Conservation (phyloP, 1,140 invertebrate genomes). For the Macrobrachium rosenbergii region DNA sequence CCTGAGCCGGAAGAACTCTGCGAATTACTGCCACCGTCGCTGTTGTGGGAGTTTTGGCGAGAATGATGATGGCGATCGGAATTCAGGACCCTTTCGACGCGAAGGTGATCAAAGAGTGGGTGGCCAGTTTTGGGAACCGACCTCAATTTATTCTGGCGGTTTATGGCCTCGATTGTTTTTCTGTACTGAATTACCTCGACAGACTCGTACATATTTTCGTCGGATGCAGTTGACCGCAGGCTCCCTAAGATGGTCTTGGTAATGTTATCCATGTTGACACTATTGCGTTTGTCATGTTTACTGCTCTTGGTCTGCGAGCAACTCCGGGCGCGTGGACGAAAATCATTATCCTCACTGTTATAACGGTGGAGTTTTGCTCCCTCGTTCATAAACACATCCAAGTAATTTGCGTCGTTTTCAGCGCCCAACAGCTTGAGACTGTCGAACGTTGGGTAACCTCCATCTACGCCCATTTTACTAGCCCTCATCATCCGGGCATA, state of each 20-base stretch:
- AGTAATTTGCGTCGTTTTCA: conserved; percentile 59
- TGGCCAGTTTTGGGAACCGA: conserved; percentile 63
- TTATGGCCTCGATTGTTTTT: conserved; percentile 57
- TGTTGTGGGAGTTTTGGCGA: conserved; percentile 11
- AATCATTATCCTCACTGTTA: conserved; percentile 13
- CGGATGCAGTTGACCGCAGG: conserved; percentile 46
- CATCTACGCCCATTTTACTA: conserved; percentile 21
- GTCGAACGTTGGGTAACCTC: conserved; percentile 57
- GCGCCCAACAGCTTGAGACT: conserved; percentile 62
- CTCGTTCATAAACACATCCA: conserved; percentile 60
- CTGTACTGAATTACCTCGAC: conserved; percentile 64
- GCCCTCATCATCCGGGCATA: conserved; percentile 53
- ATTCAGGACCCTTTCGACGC: conserved; percentile 60
- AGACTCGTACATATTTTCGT: conserved; percentile 65
- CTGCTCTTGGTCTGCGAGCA: conserved; percentile 39
- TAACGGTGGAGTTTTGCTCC: conserved; percentile 20
- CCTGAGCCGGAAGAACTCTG: conserved; percentile 64
- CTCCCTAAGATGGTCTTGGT: conserved; percentile 52
- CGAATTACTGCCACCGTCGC: conserved; percentile 58
- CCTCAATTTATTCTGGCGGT: conserved; percentile 54
- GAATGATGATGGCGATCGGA: conserved; percentile 29
- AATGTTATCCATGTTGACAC: conserved; percentile 46
- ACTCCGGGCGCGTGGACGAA: conserved; percentile 35
- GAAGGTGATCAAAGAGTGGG: conserved; percentile 62
- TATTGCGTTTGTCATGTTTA: conserved; percentile 54